Evolutionary conservation across 2,888 invertebrate genomes (phyloP).

Genomic region (Pyrrhia umbra): DNA sequence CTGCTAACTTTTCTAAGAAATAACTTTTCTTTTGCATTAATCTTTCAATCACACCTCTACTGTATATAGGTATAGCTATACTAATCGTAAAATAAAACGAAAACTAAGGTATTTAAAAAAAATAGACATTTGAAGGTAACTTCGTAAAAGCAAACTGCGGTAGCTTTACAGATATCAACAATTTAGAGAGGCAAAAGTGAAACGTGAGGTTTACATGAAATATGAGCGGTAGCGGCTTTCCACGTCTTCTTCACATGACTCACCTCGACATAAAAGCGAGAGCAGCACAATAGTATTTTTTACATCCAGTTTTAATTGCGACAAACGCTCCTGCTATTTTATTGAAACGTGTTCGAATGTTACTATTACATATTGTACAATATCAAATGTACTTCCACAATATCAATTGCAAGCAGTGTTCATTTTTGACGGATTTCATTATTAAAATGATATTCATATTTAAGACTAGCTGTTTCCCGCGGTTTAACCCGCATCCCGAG

Average conservation of each 20-base stretch:
- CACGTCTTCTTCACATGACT: constrained; percentile 78
- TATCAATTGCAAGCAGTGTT: not conserved
- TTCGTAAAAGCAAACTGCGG: constrained; percentile 40
- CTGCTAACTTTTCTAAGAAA: constrained; percentile 27
- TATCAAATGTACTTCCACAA: not conserved
- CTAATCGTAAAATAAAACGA: constrained; percentile 38
- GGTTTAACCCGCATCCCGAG: too few species aligned
- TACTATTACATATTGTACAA: not conserved
- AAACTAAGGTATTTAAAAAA: constrained; percentile 46
- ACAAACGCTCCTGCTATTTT: constrained; percentile 53
- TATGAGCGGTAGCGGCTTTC: constrained; percentile 70
- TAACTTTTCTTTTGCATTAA: constrained; percentile 47
- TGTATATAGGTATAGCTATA: constrained; percentile 40
- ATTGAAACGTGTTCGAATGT: constrained; percentile 17
- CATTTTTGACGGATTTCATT: not conserved
- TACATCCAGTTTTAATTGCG: constrained; percentile 68
- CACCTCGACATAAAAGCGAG: constrained; percentile 54
- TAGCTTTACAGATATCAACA: constrained; percentile 45
- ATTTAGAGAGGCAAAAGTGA: constrained; percentile 70
- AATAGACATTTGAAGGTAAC: constrained; percentile 46
- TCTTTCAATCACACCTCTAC: constrained; percentile 34
- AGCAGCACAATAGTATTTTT: constrained; percentile 71
- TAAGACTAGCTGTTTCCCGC: too few species aligned
- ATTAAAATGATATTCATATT: not conserved
- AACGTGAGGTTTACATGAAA: constrained; percentile 66